Base-by-base conservation (phyloP, 2,888 invertebrate genomes). In the Drosophila multiciliata region DNA sequence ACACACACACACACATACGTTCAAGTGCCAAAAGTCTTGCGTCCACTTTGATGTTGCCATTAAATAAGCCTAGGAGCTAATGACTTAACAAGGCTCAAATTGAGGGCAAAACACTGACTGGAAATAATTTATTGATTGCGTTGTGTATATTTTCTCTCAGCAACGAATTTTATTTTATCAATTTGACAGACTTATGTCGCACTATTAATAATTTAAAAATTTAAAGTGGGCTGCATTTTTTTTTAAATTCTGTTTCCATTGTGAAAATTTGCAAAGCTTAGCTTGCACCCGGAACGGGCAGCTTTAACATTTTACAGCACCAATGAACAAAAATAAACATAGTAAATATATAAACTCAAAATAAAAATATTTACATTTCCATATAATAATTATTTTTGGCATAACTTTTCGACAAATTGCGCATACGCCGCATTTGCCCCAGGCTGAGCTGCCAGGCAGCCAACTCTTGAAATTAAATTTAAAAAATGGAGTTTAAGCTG, bases 1-100 rank as follows among this genome's bases (percentile, higher is more conserved):
- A 36, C 20, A 17, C n/a, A 35, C 48, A 26, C 23, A 15, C 42
- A 36, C 35, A 62, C 60, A 53, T 74, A 26, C 36, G 65, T 33
- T 58, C 33, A 36, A 59, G n/a, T 71, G 74, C 78, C 66, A 74
- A 76, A 82, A 79, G 67, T 73, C 71, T 58, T 63, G 58, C 64
- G 53, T 48, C 49, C 64, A 60, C 66, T 70, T 73, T 75, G 63
- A 75, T 66, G 73, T 68, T 60, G 62, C 62, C 70, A 50, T 76
- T 66, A 72, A 82, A 82, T 82, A 71, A 72, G 68, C 67, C 75
- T 64, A 66, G 57, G 67, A 40, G 65, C 67, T 72, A 75, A 59
- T 61, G 70, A 63, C 65, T 67, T 57, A 57, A 66, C 64, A 61
- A 45, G 54, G 52, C 78, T 20, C 54, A 67, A 66, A 66, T 55